Conservation (phyloP, 2,888 invertebrate species). For the Linnaemya vulpina region DNA sequence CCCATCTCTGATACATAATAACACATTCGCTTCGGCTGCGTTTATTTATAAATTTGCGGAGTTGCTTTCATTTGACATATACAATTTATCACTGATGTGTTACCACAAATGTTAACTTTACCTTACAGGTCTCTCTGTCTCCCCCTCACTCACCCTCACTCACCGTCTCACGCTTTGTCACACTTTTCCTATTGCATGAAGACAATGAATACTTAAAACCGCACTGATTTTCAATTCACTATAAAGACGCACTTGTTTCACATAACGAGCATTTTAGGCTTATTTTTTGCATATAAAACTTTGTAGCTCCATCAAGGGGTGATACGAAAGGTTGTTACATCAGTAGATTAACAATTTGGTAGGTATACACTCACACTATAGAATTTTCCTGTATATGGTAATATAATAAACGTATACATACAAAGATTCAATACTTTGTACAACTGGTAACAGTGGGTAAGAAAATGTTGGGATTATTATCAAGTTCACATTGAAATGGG, state of each 20-base stretch:
- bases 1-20: background rate
- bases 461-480: background rate
- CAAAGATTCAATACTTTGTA: background rate
- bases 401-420: background rate
- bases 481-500: background rate
- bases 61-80: constrained; percentile 68
- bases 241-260: constrained; percentile 49
- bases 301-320: constrained; percentile 6
- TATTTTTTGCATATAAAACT: background rate
- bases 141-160: background rate
- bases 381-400: background rate
- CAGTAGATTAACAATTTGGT: constrained; percentile 1
- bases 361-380: background rate
- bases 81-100: constrained; percentile 72
- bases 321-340: constrained; percentile 38
- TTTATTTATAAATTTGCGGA: constrained; percentile 72
- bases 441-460: background rate
- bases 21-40: constrained; percentile 34
- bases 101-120: constrained; percentile 66
- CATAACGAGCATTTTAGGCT: background rate
- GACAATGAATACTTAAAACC: constrained; percentile 46
- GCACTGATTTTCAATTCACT: constrained; percentile 62
- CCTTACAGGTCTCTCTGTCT: constrained; percentile 22
- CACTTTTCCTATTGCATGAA: constrained; percentile 10
- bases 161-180: background rate